phyloP scores from a whole-genome alignment of 2,797 vertebrate genomes.

The Cottoperca gobio region DNA sequence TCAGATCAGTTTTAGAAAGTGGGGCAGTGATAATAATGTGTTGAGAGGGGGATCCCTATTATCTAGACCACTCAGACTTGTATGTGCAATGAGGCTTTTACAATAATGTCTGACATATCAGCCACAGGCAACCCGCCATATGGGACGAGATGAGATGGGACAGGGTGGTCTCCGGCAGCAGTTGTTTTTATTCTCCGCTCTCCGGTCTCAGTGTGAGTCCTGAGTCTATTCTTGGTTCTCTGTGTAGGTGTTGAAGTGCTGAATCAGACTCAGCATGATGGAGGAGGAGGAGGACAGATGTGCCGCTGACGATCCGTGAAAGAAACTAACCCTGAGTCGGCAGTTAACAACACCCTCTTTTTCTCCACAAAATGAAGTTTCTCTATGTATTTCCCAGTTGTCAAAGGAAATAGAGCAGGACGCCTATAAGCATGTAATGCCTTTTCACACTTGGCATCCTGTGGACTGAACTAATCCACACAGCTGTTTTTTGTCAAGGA shows the following conservation, averaged over 20 bases:
- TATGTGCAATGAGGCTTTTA: conserved; percentile 8
- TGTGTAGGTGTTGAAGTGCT: conserved; percentile 82
- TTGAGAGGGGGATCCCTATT: background rate
- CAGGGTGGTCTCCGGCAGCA: conserved; percentile 60
- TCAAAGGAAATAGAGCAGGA: conserved; percentile 15
- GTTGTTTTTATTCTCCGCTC: conserved; percentile 49
- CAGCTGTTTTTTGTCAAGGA: conserved; percentile 48
- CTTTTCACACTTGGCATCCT: conserved; percentile 41
- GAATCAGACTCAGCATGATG: conserved; percentile 78
- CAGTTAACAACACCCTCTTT: conserved; percentile 18
- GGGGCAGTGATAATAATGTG: conserved; percentile 7
- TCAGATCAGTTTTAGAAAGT: conserved; percentile 8
- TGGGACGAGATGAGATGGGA: conserved; percentile 52
- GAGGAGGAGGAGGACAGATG: conserved; percentile 75
- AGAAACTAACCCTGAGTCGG: conserved; percentile 33
- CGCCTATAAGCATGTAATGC: conserved; percentile 12
- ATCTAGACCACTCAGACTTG: background rate
- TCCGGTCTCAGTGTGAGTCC: conserved; percentile 62
- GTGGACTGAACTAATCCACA: conserved; percentile 57
- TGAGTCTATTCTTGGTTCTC: conserved; percentile 75
- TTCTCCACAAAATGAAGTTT: background rate
- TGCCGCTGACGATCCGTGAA: conserved; percentile 62
- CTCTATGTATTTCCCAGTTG: background rate
- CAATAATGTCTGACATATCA: conserved; percentile 14
- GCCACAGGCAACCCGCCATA: background rate